phyloP scores from a whole-genome alignment of 92 coral and sea anemone genomes.

The Palythoa caribaeorum region DNA sequence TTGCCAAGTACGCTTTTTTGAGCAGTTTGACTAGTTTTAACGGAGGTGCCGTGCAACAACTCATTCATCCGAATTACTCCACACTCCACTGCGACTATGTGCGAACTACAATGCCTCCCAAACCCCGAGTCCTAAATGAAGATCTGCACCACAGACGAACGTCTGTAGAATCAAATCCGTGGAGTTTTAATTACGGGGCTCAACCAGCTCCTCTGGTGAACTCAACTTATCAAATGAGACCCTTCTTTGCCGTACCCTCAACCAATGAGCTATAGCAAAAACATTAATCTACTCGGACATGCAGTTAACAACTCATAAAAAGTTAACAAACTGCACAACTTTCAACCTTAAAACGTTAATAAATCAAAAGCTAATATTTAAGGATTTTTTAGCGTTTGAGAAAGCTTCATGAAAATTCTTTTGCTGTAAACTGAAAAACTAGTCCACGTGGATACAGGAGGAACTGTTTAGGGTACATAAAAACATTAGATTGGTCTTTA shows the following conservation, averaged over 20 bases:
- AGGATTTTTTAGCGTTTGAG: too few species aligned
- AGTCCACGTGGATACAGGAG: too few species aligned
- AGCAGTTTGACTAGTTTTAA: slow-evolving; percentile 43
- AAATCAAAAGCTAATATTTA: neutral
- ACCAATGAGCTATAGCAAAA: slow-evolving; percentile 13
- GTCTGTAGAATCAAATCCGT: slow-evolving; percentile 11
- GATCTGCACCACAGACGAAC: slow-evolving; percentile 41
- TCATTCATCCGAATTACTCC: slow-evolving; percentile 32
- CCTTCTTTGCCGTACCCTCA: slow-evolving; percentile 12
- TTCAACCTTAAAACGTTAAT: slow-evolving; percentile 8
- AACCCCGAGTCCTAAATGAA: slow-evolving; percentile 43
- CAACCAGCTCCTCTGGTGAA: neutral
- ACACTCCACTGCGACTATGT: slow-evolving; percentile 38
- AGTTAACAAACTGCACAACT: neutral
- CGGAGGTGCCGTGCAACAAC: slow-evolving; percentile 24
- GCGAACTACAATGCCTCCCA: neutral
- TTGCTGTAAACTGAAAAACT: too few species aligned
- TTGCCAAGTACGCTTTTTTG: slow-evolving; percentile 48
- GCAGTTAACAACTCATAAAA: neutral
- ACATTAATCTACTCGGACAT: neutral
- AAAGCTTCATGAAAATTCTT: neutral
- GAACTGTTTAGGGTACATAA: too few species aligned
- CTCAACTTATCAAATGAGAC: slow-evolving; percentile 29
- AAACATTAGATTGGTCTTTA: too few species aligned
- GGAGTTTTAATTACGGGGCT: slow-evolving; percentile 17